Evolutionary conservation across 2,888 invertebrate species (phyloP), one percentile per base, ranked within the genome.

Genomic region (Stegophylla sp.): DNA sequence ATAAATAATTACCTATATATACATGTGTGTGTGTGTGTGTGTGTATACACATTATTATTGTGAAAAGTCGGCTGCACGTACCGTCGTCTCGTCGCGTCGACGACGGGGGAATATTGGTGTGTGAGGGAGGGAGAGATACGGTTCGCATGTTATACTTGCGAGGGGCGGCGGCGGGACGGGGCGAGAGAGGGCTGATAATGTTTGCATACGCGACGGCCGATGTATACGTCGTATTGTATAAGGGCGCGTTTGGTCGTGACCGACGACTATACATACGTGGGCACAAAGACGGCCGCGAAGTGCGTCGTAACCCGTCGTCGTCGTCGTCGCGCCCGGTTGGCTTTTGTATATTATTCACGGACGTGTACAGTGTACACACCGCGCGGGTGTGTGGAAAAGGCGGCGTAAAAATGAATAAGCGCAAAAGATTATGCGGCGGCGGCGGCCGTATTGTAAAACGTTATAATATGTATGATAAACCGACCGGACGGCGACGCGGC

Each of bases 1-100:
- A 63, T 74, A 64, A 63, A 75, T 75, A 64, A 75, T 63, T 64
- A 51, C 63, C 63, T 75, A 64, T 63, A n/a, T n/a, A n/a, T n/a
- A n/a, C n/a, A n/a, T n/a, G n/a, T n/a, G n/a, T n/a, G n/a, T n/a
- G n/a, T n/a, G n/a, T n/a, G n/a, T n/a, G 48, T 15, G 48, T 26
- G 17, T 26, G 26, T 56, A 72, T 41, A n/a, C n/a, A n/a, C n/a
- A n/a, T n/a, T n/a, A n/a, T n/a, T n/a, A n/a, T n/a, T n/a, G 41
- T 23, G 56, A 71, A 71, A 71, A 41, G 20, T 41, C 53, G 71
- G 12, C 56, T 20, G 23, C n/a, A n/a, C n/a, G 56, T 56, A 20
- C 56, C 56, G 20, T 0, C 17, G 26, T 12, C 12, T 26, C 10
- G 17, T 2, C 28, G 1, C 28, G 48, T n/a, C n/a, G 69, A 28